Evolutionary conservation across 2,797 vertebrate genomes (phyloP).

Genomic region (Crocidura indochinensis): DNA sequence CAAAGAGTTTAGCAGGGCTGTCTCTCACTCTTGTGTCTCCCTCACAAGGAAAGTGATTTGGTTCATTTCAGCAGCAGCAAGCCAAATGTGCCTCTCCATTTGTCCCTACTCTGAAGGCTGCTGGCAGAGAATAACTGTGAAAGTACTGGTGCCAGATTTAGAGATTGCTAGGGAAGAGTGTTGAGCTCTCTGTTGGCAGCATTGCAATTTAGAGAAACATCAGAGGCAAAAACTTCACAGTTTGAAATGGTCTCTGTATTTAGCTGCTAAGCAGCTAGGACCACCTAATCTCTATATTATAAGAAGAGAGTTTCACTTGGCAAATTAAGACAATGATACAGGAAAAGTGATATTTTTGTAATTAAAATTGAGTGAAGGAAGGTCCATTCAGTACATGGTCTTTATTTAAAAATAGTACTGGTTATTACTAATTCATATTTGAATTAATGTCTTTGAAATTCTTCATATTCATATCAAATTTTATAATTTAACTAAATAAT

Average conservation of each 20-base stretch:
- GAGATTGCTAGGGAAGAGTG: slow-evolving; percentile 63
- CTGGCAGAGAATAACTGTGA: slow-evolving; percentile 62
- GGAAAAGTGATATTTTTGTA: slow-evolving; percentile 17
- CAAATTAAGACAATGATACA: slow-evolving; percentile 46
- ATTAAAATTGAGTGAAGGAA: neutral
- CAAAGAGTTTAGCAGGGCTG: slow-evolving; percentile 37
- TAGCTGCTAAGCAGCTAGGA: slow-evolving; percentile 7
- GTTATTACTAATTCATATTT: slow-evolving; percentile 33
- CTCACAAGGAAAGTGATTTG: neutral
- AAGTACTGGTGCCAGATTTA: slow-evolving; percentile 62
- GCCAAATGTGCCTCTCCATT: neutral
- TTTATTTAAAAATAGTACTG: neutral
- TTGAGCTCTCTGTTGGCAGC: slow-evolving; percentile 1
- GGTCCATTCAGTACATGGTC: neutral
- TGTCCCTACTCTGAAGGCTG: slow-evolving; percentile 60
- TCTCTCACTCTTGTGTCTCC: neutral
- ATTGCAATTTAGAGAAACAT: slow-evolving; percentile 35
- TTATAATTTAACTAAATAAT: slow-evolving; percentile 8
- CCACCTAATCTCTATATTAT: slow-evolving; percentile 1
- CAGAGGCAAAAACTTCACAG: neutral
- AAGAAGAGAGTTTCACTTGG: slow-evolving; percentile 4
- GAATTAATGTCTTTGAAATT: slow-evolving; percentile 5
- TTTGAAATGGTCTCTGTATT: slow-evolving; percentile 49
- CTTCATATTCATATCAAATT: slow-evolving; percentile 25
- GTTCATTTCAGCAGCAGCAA: slow-evolving; percentile 30